phyloP scores from a whole-genome alignment of 2,888 invertebrate species.

The Schizotus pectinicornis region DNA sequence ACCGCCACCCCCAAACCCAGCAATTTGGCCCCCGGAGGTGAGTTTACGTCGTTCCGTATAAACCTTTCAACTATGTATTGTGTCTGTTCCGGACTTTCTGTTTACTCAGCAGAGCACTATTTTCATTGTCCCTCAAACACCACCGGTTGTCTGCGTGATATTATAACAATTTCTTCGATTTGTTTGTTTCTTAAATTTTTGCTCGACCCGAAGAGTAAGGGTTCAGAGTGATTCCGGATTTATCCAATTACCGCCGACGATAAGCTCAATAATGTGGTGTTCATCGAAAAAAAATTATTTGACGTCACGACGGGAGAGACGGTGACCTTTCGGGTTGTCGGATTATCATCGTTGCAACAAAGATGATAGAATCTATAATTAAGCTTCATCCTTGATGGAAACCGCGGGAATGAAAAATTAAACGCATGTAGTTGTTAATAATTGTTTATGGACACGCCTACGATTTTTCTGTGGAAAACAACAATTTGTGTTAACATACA shows the following conservation, averaged over 20 bases:
- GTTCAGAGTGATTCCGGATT: conserved; percentile 14
- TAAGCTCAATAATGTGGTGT: conserved; percentile 6
- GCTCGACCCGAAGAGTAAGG: not conserved
- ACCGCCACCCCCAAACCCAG: conserved; percentile 76
- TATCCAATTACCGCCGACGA: conserved; percentile 15
- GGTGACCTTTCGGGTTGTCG: conserved; percentile 8
- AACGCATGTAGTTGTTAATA: no score
- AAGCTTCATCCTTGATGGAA: no score
- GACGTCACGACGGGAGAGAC: conserved; percentile 19
- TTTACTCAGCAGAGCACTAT: not conserved
- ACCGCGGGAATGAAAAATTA: no score
- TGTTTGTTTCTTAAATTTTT: not conserved
- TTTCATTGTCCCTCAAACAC: not conserved
- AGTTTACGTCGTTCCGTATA: not conserved
- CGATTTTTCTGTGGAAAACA: no score
- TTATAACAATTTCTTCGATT: conserved; percentile 9
- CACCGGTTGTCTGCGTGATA: conserved; percentile 10
- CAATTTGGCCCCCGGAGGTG: conserved; percentile 77
- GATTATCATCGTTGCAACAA: no score
- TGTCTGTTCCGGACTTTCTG: not conserved
- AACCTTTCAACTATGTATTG: no score
- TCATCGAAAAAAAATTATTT: conserved; percentile 13
- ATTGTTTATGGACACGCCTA: no score
- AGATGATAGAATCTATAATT: no score
- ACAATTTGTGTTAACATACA: no score